These are phyloP conservation scores for Leptodactylus fallax DNA, from an alignment of 2,797 vertebrate species.

Conservation along the genomic window DNA sequence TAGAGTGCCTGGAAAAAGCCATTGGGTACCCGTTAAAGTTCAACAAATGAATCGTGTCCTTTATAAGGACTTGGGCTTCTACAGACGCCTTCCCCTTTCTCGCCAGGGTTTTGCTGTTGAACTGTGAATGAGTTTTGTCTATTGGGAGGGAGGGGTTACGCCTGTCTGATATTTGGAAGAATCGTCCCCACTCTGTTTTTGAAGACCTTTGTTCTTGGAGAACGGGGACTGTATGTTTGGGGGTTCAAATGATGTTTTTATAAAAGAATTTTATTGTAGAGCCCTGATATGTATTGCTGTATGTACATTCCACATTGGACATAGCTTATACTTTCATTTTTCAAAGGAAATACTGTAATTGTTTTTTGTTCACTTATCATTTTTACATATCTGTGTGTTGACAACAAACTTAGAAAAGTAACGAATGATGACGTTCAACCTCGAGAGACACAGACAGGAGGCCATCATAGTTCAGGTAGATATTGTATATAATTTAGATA, in stretches of 20 bases:
- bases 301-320: slow-evolving; percentile 81
- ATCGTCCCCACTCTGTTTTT: slow-evolving; percentile 23
- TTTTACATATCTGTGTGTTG: slow-evolving; percentile 76
- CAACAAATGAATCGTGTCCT: slow-evolving; percentile 85
- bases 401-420: slow-evolving; percentile 75
- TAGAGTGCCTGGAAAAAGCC: slow-evolving; percentile 98
- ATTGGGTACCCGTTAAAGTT: slow-evolving; percentile 94
- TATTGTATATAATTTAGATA: slow-evolving; percentile 79
- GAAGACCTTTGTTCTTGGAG: slow-evolving; percentile 62
- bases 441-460: slow-evolving; percentile 68
- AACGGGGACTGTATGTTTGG: slow-evolving; percentile 62
- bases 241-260: slow-evolving; percentile 67
- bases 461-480: slow-evolving; percentile 73
- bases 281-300: slow-evolving; percentile 70
- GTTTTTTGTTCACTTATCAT: slow-evolving; percentile 74
- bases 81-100: slow-evolving; percentile 47
- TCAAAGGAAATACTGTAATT: slow-evolving; percentile 71
- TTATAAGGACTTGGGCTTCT: slow-evolving; percentile 77
- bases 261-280: slow-evolving; percentile 68
- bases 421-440: slow-evolving; percentile 74
- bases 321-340: slow-evolving; percentile 71
- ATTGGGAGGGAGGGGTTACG: slow-evolving; percentile 6
- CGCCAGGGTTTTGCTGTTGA: slow-evolving; percentile 49
- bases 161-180: slow-evolving; percentile 38
- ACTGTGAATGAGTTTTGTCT: slow-evolving; percentile 47